Base-by-base conservation (phyloP, 2,888 invertebrate genomes). In the Catocala nupta region DNA sequence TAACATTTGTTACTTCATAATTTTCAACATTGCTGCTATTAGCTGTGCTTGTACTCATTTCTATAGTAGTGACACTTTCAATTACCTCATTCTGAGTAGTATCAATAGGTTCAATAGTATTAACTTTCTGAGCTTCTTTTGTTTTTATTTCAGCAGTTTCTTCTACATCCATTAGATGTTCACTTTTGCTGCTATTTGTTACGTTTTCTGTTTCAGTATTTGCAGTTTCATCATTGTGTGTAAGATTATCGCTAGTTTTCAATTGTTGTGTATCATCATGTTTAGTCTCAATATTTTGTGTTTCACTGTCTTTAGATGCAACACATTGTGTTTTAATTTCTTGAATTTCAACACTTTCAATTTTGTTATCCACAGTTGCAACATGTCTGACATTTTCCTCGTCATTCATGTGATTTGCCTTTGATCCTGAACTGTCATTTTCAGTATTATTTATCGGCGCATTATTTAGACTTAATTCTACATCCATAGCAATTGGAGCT, bases 401-500 rank as follows among this genome's bases (percentile, higher is more conserved):
- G 6, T 7, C 9, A 6, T 39, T 39, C 9, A 39, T 9, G 8
- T 39, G 6, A 39, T 39, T 9, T 39, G 6, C 36, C 4, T 39
- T 39, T 39, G 36, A 1, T 9, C 2, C 36, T 39, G 36, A 9
- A 39, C 9, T 8, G 36, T 39, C 9, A 7, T 7, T 39, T 39
- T 34, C 34, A 6, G 11, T 16, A n/a, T 34, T n/a, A 44, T 54
- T 5, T 9, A 53, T 10, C 49, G 13, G 0, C 36, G 34, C 43
- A 39, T 13, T 51, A 49, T 45, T 57, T 49, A 39, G 8, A 59
- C 1, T 52, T 12, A 55, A 48, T 16, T 74, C 65, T 12, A 62
- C 34, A 50, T 70, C 63, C 54, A 68, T 66, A 59, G 36, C 16
- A 50, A 50, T 55, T 39, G 49, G 44, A 11, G 57, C 49, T 47